phyloP scores from a whole-genome alignment of 1,140 invertebrate species.

The Eriosoma lanigerum region DNA sequence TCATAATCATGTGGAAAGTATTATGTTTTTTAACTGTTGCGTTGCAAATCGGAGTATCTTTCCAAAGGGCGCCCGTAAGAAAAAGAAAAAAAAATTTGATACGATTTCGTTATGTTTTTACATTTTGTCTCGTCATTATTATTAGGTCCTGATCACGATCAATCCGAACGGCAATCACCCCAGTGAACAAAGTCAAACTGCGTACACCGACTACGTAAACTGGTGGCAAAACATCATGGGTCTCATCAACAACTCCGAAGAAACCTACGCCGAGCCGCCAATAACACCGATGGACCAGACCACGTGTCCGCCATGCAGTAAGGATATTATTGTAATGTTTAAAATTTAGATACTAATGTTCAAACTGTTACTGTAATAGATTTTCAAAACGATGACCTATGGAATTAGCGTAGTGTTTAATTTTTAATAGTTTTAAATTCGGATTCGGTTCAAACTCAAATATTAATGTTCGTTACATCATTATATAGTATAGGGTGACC shows the following conservation, averaged over 20 bases:
- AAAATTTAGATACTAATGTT: too few relatives aligned
- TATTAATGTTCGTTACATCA: too few relatives aligned
- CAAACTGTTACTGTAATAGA: too few relatives aligned
- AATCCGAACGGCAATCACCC: not conserved
- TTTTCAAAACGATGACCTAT: too few relatives aligned
- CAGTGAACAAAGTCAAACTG: not conserved
- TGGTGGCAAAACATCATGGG: constrained; percentile 52
- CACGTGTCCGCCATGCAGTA: constrained; percentile 41
- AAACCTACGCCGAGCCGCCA: not conserved
- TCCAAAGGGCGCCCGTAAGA: constrained; percentile 9
- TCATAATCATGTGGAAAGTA: not conserved
- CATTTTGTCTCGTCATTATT: not conserved
- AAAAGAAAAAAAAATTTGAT: not conserved
- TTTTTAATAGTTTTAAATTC: too few relatives aligned
- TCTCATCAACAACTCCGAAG: constrained; percentile 22
- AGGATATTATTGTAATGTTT: too few relatives aligned
- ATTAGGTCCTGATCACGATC: not conserved
- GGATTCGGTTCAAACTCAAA: too few relatives aligned
- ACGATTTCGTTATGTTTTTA: not conserved
- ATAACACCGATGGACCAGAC: constrained; percentile 12
- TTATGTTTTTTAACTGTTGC: not conserved
- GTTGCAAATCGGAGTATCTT: not conserved
- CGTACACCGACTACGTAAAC: constrained; percentile 36
- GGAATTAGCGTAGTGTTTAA: too few relatives aligned
- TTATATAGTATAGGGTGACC: too few relatives aligned